phyloP scores from a whole-genome alignment of 2,888 invertebrate genomes.

The Gibbula magus region DNA sequence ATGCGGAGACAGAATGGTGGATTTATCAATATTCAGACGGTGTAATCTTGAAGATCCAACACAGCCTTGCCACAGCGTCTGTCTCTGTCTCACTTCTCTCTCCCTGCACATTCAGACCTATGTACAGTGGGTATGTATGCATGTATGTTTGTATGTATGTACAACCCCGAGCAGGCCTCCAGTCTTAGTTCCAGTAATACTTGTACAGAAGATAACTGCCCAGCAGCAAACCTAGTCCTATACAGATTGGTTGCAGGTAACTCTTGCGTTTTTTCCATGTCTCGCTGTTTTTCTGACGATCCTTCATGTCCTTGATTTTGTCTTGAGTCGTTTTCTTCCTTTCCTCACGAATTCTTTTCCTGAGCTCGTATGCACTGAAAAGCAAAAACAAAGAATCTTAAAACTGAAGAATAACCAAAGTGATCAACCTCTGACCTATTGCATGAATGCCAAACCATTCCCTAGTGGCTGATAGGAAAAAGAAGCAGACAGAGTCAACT shows the following conservation, averaged over 20 bases:
- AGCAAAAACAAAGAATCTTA: constrained; percentile 3
- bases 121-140: background rate
- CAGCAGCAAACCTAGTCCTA: constrained; percentile 59
- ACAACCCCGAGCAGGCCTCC: background rate
- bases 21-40: too few species aligned
- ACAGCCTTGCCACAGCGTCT: too few species aligned
- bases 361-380: constrained; percentile 52
- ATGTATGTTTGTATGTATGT: background rate
- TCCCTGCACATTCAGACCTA: background rate
- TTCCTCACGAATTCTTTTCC: constrained; percentile 66
- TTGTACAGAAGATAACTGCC: constrained; percentile 58
- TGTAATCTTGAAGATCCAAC: too few species aligned
- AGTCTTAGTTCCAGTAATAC: constrained; percentile 44
- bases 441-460: too few species aligned
- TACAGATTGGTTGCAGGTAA: constrained; percentile 58
- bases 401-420: background rate
- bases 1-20: too few species aligned
- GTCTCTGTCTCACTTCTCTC: too few species aligned
- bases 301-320: constrained; percentile 67
- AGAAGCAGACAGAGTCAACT: too few species aligned
- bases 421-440: background rate
- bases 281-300: constrained; percentile 66
- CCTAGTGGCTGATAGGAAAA: too few species aligned
- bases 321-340: constrained; percentile 66
- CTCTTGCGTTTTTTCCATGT: constrained; percentile 54